phyloP scores from a whole-genome alignment of 2,113 vertebrate genomes.

The Scytalopus superciliaris region DNA sequence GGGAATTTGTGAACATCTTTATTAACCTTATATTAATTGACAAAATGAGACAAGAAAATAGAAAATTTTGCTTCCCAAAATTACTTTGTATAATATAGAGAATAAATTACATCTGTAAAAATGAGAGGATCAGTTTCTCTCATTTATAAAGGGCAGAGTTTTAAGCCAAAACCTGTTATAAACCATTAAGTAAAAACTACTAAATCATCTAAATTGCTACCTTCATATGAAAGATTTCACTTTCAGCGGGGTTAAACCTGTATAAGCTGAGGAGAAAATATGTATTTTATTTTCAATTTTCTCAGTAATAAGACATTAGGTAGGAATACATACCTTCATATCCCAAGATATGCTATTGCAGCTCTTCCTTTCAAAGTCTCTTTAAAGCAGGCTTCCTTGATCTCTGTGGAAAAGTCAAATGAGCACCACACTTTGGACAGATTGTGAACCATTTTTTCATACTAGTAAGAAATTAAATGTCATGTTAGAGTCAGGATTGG shows the following conservation, averaged over 20 bases:
- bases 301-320: not conserved
- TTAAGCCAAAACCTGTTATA: not conserved
- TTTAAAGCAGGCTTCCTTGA: not conserved
- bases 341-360: not conserved
- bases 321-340: not conserved
- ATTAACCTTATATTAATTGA: conserved; percentile 74
- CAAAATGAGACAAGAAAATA: conserved; percentile 52
- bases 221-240: not conserved
- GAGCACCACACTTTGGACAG: not conserved
- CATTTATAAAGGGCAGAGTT: not conserved
- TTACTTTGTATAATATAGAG: conserved; percentile 2
- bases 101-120: conserved; percentile 31
- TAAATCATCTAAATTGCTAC: not conserved
- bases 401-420: not conserved
- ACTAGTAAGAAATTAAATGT: not conserved
- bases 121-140: conserved; percentile 15
- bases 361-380: not conserved
- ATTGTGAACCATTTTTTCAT: not conserved
- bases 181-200: conserved; percentile 4
- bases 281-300: not conserved
- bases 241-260: not conserved
- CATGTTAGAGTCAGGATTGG: not conserved
- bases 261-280: not conserved
- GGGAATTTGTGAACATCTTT: conserved; percentile 69
- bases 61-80: conserved; percentile 43